phyloP scores from a whole-genome alignment of 2,797 vertebrate genomes.

The Sebastes ruberrimus region DNA sequence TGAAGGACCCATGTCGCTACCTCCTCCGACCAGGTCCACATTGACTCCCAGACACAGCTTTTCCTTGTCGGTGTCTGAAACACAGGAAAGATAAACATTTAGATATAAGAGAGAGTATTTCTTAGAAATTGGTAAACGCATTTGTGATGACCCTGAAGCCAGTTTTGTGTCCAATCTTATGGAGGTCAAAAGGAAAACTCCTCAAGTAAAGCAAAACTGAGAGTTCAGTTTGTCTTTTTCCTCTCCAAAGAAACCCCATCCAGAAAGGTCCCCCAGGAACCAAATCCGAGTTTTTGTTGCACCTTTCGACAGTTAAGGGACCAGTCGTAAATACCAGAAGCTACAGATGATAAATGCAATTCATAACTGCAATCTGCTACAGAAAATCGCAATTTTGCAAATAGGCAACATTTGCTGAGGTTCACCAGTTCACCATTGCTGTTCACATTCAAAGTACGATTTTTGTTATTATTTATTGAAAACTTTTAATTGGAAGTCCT shows the following conservation, averaged over 20 bases:
- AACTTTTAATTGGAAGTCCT: background rate
- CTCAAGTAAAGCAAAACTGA: background rate
- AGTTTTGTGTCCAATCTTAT: background rate
- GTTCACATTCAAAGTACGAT: no score
- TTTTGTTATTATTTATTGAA: no score
- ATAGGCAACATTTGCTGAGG: no score
- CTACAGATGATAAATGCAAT: background rate
- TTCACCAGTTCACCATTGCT: no score
- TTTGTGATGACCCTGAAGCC: background rate
- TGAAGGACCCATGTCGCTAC: slow-evolving; percentile 83
- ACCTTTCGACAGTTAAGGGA: background rate
- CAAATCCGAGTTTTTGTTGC: background rate
- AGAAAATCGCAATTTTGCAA: no score
- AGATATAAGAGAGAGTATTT: background rate
- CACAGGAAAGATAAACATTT: background rate
- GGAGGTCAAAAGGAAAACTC: background rate
- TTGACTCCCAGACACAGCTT: slow-evolving; percentile 72
- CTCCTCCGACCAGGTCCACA: slow-evolving; percentile 53
- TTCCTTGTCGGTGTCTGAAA: slow-evolving; percentile 81
- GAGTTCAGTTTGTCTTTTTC: background rate
- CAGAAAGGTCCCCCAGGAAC: background rate
- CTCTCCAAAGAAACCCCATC: no score
- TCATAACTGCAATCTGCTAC: background rate
- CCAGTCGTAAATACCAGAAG: background rate
- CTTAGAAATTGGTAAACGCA: background rate